Conservation (phyloP, 2,113 vertebrate species). For the Phylloscopus trochiloides region DNA sequence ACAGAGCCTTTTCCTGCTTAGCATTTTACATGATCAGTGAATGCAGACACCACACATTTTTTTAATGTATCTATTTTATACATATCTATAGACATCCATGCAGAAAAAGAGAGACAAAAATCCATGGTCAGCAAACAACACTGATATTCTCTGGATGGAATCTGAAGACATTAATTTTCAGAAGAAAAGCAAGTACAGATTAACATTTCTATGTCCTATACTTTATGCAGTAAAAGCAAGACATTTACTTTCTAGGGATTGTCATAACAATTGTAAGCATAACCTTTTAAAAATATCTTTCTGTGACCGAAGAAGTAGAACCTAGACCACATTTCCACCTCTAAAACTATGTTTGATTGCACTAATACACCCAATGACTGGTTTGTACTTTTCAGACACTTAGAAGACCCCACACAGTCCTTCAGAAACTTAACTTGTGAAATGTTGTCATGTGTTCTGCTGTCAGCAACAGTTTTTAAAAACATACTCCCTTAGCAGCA, state of each 20-base stretch:
- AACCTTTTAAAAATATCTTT: background rate
- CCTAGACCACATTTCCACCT: background rate
- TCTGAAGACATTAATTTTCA: background rate
- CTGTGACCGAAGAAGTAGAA: background rate
- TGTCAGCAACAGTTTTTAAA: background rate
- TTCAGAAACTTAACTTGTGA: background rate
- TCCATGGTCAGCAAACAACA: background rate
- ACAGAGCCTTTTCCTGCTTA: background rate
- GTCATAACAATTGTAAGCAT: background rate
- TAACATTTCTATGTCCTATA: background rate
- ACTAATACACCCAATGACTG: background rate
- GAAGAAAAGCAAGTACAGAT: background rate
- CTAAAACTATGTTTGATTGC: background rate
- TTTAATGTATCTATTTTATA: background rate
- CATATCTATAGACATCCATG: too few species aligned
- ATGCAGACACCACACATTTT: background rate
- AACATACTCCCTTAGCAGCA: background rate
- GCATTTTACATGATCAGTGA: background rate
- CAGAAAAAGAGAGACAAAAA: background rate
- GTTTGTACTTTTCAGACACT: background rate
- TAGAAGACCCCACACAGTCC: background rate
- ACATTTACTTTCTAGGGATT: background rate
- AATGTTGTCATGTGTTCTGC: background rate
- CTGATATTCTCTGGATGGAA: background rate
- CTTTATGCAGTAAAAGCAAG: background rate